Base-by-base conservation (phyloP, 2,888 invertebrate genomes). In the Salticus scenicus region DNA sequence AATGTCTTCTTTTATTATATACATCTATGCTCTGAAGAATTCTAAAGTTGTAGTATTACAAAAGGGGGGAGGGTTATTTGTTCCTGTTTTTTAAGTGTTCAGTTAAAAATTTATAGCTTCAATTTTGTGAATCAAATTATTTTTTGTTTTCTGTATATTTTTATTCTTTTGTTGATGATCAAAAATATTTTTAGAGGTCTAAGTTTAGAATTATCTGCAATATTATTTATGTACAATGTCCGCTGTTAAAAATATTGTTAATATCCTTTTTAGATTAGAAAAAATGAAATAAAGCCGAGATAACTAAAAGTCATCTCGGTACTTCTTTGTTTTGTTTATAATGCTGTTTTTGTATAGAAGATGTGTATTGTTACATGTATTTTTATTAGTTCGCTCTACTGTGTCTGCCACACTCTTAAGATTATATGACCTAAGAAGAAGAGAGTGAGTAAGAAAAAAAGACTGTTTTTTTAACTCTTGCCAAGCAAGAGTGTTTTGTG, bases 401-500 rank as follows among this genome's bases (percentile, higher is more conserved):
- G 66, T 42, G 66, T 86, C 80, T 86, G 47, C 85, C 85, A 86
- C 77, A 86, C 85, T 80, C 80, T 86, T 75, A 74, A 12, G 67
- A 64, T 41, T 28, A 28, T 42, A 70, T 28, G 24, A 72, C 72
- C 28, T 37, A 12, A 24, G 37, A 47, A n/a, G 37, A 33, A 57
- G 71, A 33, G 41, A 51, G 33, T 37, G 24, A 69, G 33, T 17
- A 24, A 14, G 31, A 24, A 33, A 63, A 33, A 42, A 67, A 70
- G 73, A 75, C 75, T 75, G 66, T 86, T 71, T 64, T 41, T 76
- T 63, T 33, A 30, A 75, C 57, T 86, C 85, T 86, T 86, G 85
- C 85, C 85, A 86, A 86, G 85, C 85, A 80, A 76, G 85, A 74
- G 75, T 70, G 51, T 85, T 86, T 75, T 76, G 79, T 85, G 72